phyloP scores from a whole-genome alignment of 2,888 invertebrate genomes.

The Synergus laeviventris region DNA sequence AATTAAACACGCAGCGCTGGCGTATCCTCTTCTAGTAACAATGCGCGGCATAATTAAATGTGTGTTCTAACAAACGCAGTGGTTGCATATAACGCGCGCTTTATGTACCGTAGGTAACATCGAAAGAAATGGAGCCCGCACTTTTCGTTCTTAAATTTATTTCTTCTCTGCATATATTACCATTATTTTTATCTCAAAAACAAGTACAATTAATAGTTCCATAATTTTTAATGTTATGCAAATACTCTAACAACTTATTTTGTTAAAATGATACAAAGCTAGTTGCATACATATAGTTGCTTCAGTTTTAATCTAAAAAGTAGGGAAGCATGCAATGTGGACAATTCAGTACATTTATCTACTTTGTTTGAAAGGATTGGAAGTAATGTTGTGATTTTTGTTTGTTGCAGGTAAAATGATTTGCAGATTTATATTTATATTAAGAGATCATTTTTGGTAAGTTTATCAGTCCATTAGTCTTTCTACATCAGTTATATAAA shows the following conservation, averaged over 20 bases:
- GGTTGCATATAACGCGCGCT: conserved; percentile 40
- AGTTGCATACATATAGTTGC: too few species aligned
- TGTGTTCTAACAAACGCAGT: conserved; percentile 69
- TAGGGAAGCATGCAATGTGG: too few species aligned
- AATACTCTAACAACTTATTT: background rate
- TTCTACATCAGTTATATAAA: background rate
- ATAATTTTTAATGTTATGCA: background rate
- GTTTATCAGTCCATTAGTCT: background rate
- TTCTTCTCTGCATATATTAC: conserved; percentile 22
- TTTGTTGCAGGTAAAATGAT: background rate
- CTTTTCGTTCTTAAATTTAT: conserved; percentile 39
- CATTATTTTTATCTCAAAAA: background rate
- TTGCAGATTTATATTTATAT: background rate
- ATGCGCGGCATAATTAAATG: conserved; percentile 72
- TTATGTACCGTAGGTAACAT: conserved; percentile 40
- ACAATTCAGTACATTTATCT: background rate
- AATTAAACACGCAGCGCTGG: conserved; percentile 38
- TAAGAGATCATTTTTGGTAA: background rate
- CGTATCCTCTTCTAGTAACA: conserved; percentile 52
- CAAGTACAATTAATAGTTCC: background rate
- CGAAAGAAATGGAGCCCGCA: conserved; percentile 37
- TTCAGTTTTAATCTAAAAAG: background rate
- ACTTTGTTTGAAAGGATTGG: background rate
- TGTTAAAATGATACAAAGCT: background rate
- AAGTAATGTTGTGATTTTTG: background rate